Evolutionary conservation across 1,140 invertebrate genomes (phyloP), one percentile per base, ranked within the genome.

Genomic region (Drosophila sturtevanti): DNA sequence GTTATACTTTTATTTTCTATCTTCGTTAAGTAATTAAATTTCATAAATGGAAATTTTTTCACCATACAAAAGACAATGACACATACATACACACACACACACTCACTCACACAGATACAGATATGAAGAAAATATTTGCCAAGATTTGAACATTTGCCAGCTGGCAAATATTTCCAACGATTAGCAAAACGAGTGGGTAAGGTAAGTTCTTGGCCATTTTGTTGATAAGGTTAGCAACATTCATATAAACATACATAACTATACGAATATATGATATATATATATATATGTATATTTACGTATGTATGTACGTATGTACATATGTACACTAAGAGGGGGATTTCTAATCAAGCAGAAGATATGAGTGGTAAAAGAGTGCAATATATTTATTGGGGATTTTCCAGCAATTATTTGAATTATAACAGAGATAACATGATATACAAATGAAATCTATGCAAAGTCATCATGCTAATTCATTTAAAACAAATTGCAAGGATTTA

Each of bases 141-240:
- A 16, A 60, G 35, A 70, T 27, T 85, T 87, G 79, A 82, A 38
- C 69, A 63, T 14, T 67, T 89, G 84, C 84, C 84, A 87, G 67
- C 66, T 71, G 67, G 74, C 64, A 18, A 41, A 22, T 54, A 54
- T 48, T 48, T 16, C 7, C 16, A 48, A 48, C 56, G 12, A 38
- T 14, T 31, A 27, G 68, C 18, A 51, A 14, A 56, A 78, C 37
- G 68, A 64, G 76, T 84, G 79, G 55, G 84, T 21, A 77, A 87
- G 82, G 82, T 87, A 89, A 82, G 84, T 89, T 63, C 59, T 62
- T 35, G 61, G 73, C 68, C 62, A 75, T 56, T 72, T 37, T 52
- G n/a, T 9, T 54, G 34, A 48, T 48, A 48, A 48, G 41, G 41
- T 48, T 48, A 48, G 16, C 41, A 48, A 11, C 41, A 48, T 21